Evolutionary conservation across 2,113 vertebrate genomes (phyloP), one percentile per base, ranked within the genome.

Genomic region (Bambusicola thoracicus): DNA sequence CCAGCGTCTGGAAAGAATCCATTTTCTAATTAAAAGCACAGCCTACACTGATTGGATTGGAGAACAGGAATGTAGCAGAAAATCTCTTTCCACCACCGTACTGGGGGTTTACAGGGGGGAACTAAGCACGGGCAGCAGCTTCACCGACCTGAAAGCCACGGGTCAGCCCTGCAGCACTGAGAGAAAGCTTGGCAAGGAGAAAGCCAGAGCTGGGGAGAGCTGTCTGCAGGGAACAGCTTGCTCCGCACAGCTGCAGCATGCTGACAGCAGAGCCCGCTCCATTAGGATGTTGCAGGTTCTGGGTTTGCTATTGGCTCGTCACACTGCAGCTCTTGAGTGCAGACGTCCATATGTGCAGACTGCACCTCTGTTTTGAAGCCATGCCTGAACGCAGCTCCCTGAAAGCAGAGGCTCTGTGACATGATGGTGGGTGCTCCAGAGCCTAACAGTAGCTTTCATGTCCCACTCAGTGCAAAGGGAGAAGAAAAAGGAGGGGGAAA

Each of bases 391-490:
- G 41, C 43, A 22, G 16, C 29, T 66, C 16, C 76, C 44, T 38
- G 63, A 38, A 25, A 59, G 59, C 5, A 49, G 44, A 84, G 80
- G 89, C 84, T 85, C 32, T 43, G 56, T 43, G 32, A 58, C 58
- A 34, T 29, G 70, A 20, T 25, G 38, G 56, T 81, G 85, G 85
- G 67, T 72, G 87, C 84, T 92, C 43, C 86, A 73, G 62, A 58
- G 84, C 58, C 27, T 27, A 78, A 88, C 73, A 67, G 82, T 13
- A 88, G 85, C 76, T 87, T 84, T 48, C 15, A 59, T 67, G 68
- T 81, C 62, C 83, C 81, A 86, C 66, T 84, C 86, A 20, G 46
- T 72, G 46, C 83, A 96, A 93, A 92, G 38, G 49, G 66, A 92
- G 84, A 43, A 94, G 32, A 80, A 49, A 66, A 38, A 51, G 18